phyloP scores from a whole-genome alignment of 1,140 invertebrate species.

The Aporrectodea caliginosa region DNA sequence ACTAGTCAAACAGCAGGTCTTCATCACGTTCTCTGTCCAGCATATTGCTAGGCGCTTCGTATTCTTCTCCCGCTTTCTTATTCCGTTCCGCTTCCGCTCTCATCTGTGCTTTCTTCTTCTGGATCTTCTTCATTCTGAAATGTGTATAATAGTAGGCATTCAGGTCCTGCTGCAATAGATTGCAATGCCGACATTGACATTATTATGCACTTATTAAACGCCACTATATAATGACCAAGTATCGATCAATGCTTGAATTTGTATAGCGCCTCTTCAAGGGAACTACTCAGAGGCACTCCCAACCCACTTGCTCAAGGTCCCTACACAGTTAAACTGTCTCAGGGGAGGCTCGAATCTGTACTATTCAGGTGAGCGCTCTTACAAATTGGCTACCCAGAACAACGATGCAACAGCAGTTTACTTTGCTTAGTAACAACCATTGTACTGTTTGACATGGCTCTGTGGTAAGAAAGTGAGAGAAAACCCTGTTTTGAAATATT shows the following conservation, averaged over 20 bases:
- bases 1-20: constrained; percentile 77
- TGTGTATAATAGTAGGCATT: no score
- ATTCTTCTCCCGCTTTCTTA: constrained; percentile 58
- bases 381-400: no score
- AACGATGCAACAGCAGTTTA: no score
- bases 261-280: not conserved
- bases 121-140: constrained; percentile 82
- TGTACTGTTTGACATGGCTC: no score
- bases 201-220: not conserved
- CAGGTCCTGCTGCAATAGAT: no score
- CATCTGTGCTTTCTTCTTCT: constrained; percentile 65
- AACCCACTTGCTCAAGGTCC: not conserved
- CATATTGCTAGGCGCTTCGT: constrained; percentile 63
- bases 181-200: not conserved
- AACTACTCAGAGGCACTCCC: not conserved
- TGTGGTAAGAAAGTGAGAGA: no score
- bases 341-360: no score
- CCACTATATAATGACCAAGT: not conserved
- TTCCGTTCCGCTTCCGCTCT: constrained; percentile 39
- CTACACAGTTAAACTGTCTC: not conserved
- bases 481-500: no score
- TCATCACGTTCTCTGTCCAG: constrained; percentile 83
- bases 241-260: not conserved
- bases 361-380: no score
- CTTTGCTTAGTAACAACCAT: no score